Percentiles rank a stretch among this genome's conserved stretches.
phyloP scores from a whole-genome alignment of 2,113 vertebrate species.

The Sinocyclocheilus anshuiensis region DNA sequence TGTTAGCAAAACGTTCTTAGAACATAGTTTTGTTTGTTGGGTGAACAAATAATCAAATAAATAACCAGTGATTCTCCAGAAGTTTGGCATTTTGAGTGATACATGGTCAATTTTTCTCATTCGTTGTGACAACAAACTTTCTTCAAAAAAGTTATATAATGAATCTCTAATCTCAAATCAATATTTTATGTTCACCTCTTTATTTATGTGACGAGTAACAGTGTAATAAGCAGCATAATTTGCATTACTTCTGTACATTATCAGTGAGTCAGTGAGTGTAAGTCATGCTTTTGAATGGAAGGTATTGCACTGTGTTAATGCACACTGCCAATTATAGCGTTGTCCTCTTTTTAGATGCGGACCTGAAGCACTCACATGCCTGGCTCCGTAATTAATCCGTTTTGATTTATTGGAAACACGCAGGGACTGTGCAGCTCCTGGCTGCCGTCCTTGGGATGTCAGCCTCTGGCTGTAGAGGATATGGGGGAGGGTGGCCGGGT shows the following conservation, averaged over 20 bases:
- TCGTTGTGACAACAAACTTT: background rate
- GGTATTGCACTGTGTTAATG: conserved; percentile 13
- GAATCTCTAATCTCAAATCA: background rate
- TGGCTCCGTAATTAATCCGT: background rate
- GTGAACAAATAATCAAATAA: no score
- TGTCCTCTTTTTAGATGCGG: conserved; percentile 17
- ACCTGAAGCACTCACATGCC: conserved; percentile 20
- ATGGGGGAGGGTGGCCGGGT: background rate
- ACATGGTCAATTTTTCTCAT: background rate
- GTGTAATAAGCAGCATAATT: background rate
- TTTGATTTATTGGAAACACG: conserved; percentile 29
- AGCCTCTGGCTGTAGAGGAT: background rate
- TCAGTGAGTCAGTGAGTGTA: background rate
- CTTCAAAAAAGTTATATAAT: background rate
- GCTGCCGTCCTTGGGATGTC: conserved; percentile 23
- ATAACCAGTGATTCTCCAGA: no score
- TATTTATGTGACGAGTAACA: background rate
- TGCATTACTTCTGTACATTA: background rate
- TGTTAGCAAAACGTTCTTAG: no score
- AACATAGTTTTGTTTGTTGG: no score
- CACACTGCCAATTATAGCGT: background rate
- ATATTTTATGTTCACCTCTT: background rate
- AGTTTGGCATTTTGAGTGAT: no score
- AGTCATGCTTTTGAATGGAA: background rate
- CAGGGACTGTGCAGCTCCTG: conserved; percentile 17